Evolutionary conservation across 2,113 vertebrate species (phyloP).

Genomic region (Lophius piscatorius): DNA sequence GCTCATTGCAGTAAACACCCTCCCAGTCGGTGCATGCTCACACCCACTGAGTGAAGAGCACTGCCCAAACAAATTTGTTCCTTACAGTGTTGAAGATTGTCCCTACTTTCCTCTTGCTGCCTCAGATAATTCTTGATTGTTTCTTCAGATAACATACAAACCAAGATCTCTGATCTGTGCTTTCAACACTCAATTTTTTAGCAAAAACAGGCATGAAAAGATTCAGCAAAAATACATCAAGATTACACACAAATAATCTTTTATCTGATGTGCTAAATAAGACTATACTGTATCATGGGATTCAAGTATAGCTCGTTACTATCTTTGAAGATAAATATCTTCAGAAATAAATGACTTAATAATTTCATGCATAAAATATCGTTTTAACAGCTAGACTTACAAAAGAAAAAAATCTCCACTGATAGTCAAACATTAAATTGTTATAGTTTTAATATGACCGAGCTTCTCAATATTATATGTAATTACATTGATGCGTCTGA

Average conservation of each 20-base stretch:
- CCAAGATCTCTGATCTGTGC: conserved; percentile 16
- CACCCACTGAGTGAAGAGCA: conserved; percentile 3
- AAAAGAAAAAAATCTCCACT: too few relatives aligned
- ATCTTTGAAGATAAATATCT: too few relatives aligned
- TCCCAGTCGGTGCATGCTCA: conserved; percentile 22
- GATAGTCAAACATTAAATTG: too few relatives aligned
- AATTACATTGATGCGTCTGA: too few relatives aligned
- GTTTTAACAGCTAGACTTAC: too few relatives aligned
- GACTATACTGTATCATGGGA: too few relatives aligned
- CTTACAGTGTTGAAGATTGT: conserved; percentile 22
- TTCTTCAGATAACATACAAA: not conserved
- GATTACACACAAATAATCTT: not conserved
- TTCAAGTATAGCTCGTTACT: too few relatives aligned
- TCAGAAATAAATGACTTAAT: too few relatives aligned
- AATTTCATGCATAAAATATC: too few relatives aligned
- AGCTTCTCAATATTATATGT: too few relatives aligned
- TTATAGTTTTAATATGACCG: too few relatives aligned
- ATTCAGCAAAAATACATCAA: not conserved
- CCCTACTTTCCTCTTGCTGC: conserved; percentile 24
- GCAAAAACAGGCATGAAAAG: not conserved
- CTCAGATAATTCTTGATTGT: conserved; percentile 19
- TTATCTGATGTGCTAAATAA: too few relatives aligned
- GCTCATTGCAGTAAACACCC: conserved; percentile 19
- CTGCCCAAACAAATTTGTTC: conserved; percentile 37
- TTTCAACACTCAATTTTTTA: conserved; percentile 12